Conservation (phyloP, 2,888 invertebrate species). For the Andrena marginata region DNA sequence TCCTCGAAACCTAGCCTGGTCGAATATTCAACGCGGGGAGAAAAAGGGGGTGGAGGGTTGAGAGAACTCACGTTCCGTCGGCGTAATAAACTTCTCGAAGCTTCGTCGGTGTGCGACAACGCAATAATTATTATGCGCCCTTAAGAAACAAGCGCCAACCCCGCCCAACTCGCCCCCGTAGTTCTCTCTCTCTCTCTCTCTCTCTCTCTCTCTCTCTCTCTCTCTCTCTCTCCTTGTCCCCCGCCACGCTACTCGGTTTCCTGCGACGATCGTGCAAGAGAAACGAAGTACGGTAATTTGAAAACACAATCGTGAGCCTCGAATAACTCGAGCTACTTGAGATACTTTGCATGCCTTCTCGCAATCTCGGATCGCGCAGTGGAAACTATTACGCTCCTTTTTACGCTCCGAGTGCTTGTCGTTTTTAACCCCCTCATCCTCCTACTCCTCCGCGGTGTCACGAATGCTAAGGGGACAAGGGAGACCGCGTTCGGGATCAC, state of each 20-base stretch:
- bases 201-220: neutral
- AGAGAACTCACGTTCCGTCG: conserved; percentile 17
- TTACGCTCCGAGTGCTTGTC: conserved; percentile 24
- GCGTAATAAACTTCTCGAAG: conserved; percentile 54
- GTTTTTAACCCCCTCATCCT: conserved; percentile 19
- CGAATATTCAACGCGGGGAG: conserved; percentile 54
- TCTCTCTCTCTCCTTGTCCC: too few relatives aligned
- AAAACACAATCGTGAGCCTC: conserved; percentile 62
- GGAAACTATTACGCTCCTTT: conserved; percentile 54
- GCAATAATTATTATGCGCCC: conserved; percentile 67
- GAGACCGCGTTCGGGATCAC: neutral
- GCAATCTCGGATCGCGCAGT: conserved; percentile 54
- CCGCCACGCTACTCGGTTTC: neutral
- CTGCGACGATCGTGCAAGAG: conserved; percentile 27
- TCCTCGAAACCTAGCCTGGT: conserved; percentile 34
- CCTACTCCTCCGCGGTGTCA: conserved; percentile 5
- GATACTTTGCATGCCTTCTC: conserved; percentile 57
- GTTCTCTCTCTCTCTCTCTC: neutral
- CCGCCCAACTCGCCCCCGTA: neutral
- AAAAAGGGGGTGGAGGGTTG: neutral
- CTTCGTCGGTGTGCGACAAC: conserved; percentile 31
- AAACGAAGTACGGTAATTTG: conserved; percentile 59
- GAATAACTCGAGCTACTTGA: conserved; percentile 55
- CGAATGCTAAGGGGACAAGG: conserved; percentile 8
- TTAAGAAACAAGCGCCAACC: conserved; percentile 60